Evolutionary conservation across 2,888 invertebrate species (phyloP).

Genomic region (Tanypteryx hageni): DNA sequence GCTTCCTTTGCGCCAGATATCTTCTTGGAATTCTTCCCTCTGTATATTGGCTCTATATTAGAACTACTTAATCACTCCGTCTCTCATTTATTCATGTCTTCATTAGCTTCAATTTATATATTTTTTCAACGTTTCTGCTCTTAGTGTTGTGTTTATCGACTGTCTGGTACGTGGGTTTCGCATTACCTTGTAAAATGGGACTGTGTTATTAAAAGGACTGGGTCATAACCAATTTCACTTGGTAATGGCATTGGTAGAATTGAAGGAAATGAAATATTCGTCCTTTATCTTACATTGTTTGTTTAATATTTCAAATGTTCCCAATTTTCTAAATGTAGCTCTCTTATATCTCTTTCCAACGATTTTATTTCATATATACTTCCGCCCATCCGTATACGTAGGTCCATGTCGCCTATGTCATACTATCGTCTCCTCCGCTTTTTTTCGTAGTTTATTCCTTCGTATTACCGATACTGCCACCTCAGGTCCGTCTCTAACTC

Average conservation of each 20-base stretch:
- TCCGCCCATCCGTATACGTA: not conserved
- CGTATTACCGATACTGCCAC: not conserved
- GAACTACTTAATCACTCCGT: not conserved
- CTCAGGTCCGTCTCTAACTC: not conserved
- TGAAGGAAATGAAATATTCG: not conserved
- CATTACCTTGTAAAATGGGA: too few species aligned
- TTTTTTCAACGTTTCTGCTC: too few species aligned
- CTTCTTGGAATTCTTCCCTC: not conserved
- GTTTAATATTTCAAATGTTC: constrained; percentile 8
- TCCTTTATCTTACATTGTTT: not conserved
- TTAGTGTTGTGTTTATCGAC: too few species aligned
- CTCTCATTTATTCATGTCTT: not conserved
- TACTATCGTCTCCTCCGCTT: not conserved
- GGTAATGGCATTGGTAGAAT: too few species aligned
- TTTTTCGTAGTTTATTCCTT: not conserved
- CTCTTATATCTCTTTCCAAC: not conserved
- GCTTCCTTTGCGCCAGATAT: not conserved
- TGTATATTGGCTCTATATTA: not conserved
- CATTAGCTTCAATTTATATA: too few species aligned
- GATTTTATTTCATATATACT: not conserved
- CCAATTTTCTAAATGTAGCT: not conserved
- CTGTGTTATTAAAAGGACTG: too few species aligned
- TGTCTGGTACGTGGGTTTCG: too few species aligned
- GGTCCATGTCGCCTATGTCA: not conserved
- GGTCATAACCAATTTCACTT: too few species aligned